Base-by-base conservation (phyloP, 2,113 vertebrate species). In the Cynopterus brachyotis region DNA sequence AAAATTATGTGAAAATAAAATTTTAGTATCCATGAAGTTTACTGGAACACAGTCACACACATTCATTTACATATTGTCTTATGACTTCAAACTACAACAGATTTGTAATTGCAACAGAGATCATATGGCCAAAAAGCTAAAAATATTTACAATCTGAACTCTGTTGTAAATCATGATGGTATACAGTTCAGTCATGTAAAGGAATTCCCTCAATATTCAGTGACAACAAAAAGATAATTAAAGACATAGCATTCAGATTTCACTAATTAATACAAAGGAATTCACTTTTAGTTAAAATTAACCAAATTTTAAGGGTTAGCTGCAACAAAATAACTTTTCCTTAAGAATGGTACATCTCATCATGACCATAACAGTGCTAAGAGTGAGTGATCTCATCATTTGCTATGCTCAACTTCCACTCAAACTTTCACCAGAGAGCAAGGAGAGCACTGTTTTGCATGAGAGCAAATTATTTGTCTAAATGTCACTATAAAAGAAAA, bases 151-250 rank as follows among this genome's bases (percentile, higher is more conserved):
- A 70, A 53, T 40, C 6, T 79, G 35, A 67, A 28, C 55, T 47
- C 32, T 42, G 1, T 5, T 72, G 2, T 85, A 91, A 96, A 82
- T 62, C 78, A 53, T 55, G 30, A 72, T 28, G 50, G 3, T 45
- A 30, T 37, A 88, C 45, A 42, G 76, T 53, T 45, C 37, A 72
- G 35, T 35, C 67, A 82, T 35, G 47, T 19, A 94, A 85, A 88
- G 22, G 26, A n/a, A 79, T 1, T 37, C 45, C 3, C 78, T 9
- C 17, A 90, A 80, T 15, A 87, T 70, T 82, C 37, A n/a, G 22
- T 32, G n/a, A 86, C n/a, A 92, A 69, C 35, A 86, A 86, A 86
- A 10, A 89, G 53, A 93, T 67, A 89, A 55, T 53, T 59, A 94
- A 94, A 42, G n/a, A 70, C 4, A 0, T 13, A 53, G 42, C 47